These are phyloP conservation scores for Caranx melampygus DNA, from an alignment of 2,113 vertebrate species.

Conservation along the genomic window DNA sequence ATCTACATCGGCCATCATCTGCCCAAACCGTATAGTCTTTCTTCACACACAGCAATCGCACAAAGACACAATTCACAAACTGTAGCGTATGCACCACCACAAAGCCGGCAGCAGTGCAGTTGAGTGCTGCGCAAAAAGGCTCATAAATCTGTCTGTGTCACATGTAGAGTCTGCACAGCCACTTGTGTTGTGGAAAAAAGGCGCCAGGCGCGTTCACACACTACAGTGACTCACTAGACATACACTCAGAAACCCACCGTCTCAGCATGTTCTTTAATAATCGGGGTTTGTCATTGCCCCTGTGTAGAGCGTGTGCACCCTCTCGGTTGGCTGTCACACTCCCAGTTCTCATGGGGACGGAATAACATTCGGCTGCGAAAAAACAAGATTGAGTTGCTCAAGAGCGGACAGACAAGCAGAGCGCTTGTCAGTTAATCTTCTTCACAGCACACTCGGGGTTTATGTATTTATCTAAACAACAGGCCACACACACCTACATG, in stretches of 20 bases:
- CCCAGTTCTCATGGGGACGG: conserved; percentile 28
- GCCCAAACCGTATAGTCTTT: conserved; percentile 54
- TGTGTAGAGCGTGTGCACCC: not conserved
- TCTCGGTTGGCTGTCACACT: conserved; percentile 21
- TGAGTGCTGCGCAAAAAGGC: conserved; percentile 50
- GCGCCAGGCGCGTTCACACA: conserved; percentile 55
- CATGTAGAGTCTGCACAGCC: conserved; percentile 60
- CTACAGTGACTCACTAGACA: conserved; percentile 44
- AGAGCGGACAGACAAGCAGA: conserved; percentile 22
- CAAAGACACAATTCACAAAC: conserved; percentile 18
- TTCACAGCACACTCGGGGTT: conserved; percentile 31
- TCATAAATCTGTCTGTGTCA: conserved; percentile 70
- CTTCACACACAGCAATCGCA: conserved; percentile 9
- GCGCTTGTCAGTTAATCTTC: conserved; percentile 34
- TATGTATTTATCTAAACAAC: conserved; percentile 39
- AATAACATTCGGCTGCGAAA: conserved; percentile 36
- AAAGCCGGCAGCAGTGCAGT: conserved; percentile 22
- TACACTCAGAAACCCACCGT: conserved; percentile 7
- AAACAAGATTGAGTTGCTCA: conserved; percentile 19
- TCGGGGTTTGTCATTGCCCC: conserved; percentile 40
- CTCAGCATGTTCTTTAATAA: conserved; percentile 32
- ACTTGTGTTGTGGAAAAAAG: conserved; percentile 64
- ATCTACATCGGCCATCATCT: conserved; percentile 26
- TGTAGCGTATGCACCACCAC: conserved; percentile 18
- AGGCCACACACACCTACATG: conserved; percentile 40